Conservation (phyloP, 1,140 invertebrate genomes). For the Bombus waltoni region DNA sequence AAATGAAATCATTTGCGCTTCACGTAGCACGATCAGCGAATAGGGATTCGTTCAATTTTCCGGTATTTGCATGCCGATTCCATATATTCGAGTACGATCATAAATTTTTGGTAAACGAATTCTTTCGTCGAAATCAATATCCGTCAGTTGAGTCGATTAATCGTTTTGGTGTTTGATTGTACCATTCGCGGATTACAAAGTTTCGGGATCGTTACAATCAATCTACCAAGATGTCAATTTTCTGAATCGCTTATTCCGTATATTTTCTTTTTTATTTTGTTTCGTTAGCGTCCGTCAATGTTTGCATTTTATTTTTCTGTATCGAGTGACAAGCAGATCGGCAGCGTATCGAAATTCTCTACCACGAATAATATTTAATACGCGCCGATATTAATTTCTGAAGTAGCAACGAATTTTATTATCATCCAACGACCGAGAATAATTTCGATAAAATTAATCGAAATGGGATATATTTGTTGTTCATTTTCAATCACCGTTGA, state of each 20-base stretch:
- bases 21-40: neutral
- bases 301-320: neutral
- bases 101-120: neutral
- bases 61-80: neutral
- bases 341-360: neutral
- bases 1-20: neutral
- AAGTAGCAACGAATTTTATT: neutral
- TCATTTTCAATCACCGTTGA: neutral
- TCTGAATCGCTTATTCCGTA: slow-evolving; percentile 46
- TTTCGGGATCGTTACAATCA: slow-evolving; percentile 37
- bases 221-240: slow-evolving; percentile 38
- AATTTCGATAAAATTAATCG: neutral
- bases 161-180: slow-evolving; percentile 6
- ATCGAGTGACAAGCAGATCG: too few relatives aligned
- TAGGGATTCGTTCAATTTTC: neutral
- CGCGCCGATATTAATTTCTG: neutral
- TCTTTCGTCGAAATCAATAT: neutral
- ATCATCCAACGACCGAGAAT: neutral
- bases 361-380: neutral
- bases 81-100: neutral
- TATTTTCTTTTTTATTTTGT: neutral
- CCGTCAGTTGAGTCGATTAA: neutral
- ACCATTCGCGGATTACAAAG: slow-evolving; percentile 60
- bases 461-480: too few relatives aligned
- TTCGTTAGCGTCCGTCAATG: too few relatives aligned